Base-by-base conservation (phyloP, 2,113 vertebrate genomes). In the Rhea americana region DNA sequence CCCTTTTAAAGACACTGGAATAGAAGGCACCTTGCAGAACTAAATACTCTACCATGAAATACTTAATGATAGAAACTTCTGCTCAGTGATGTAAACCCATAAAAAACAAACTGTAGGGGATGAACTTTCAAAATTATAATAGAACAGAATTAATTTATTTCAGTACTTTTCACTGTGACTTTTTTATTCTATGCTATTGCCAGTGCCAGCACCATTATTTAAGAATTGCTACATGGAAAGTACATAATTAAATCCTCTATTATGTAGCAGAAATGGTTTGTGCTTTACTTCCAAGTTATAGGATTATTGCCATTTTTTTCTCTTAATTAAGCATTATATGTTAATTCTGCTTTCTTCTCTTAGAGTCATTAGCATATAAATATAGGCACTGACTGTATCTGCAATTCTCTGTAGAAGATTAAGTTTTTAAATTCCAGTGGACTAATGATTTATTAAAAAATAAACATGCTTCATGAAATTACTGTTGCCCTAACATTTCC, bases 321-420 rank as follows among this genome's bases (percentile, higher is more conserved):
- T 91, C 89, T 94, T 96, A 97, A 97, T 97, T 96, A 97, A 96
- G 56, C 48, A 93, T 87, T 94, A 93, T 91, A 95, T 95, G 85
- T 74, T 96, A 96, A 97, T 95, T 97, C 50, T 95, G 47, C 87
- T 96, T 95, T 96, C 82, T 95, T 94, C 82, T 55, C 26, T 81
- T 89, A 39, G 20, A 95, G n/a, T 88, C 77, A 96, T 95, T 96
- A 94, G 91, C 87, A 97, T 93, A 90, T 67, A 96, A 96, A 96
- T 94, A 35, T 28, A 95, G 84, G 59, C 55, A 78, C 47, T 89
- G 71, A 91, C 89, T 92, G 55, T 77, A 67, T 91, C 84, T 90
- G 68, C 74, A 95, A 81, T 77, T 94, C 70, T 87, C 58, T 95
- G 81, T 85, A 90, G 95, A 96, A 81, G 47, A 95, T 94, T 95